Conservation (phyloP, 1,140 invertebrate genomes). For the Dendrolimus punctatus region DNA sequence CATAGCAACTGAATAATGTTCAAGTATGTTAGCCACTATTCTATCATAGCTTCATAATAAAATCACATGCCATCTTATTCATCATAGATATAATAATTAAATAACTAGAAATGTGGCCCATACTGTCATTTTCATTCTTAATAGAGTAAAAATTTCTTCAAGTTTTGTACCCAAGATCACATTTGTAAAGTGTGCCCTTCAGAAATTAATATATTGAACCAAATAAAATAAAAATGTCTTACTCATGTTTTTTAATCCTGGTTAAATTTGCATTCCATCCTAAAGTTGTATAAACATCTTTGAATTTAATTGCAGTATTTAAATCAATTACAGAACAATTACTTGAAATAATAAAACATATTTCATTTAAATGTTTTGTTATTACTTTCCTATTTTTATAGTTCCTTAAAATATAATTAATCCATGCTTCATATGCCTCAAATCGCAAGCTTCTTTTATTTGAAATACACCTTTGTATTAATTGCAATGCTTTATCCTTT, state of each 20-base stretch:
- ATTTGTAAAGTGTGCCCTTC: no score
- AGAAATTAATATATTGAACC: no score
- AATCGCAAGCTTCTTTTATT: conserved; percentile 23
- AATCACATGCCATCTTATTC: no score
- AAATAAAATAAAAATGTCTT: conserved; percentile 15
- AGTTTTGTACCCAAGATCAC: no score
- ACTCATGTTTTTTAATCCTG: conserved; percentile 37
- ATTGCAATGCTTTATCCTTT: conserved; percentile 67
- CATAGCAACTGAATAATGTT: no score
- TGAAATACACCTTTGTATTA: conserved; percentile 65
- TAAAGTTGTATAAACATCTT: conserved; percentile 33
- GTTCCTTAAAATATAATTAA: conserved; percentile 60
- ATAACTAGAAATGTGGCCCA: no score
- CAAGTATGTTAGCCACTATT: no score
- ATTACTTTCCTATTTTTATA: conserved; percentile 55
- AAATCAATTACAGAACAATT: conserved; percentile 37
- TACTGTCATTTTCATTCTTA: no score
- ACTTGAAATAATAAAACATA: conserved; percentile 60
- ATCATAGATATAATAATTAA: no score
- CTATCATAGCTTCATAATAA: no score
- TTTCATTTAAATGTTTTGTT: conserved; percentile 56
- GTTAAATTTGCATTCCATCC: conserved; percentile 43
- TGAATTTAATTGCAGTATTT: conserved; percentile 31
- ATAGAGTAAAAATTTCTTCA: no score
- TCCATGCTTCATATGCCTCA: conserved; percentile 54